phyloP scores from a whole-genome alignment of 37 sponge, comb jelly and placozoan species.

The Trichoplax adhaerens region DNA sequence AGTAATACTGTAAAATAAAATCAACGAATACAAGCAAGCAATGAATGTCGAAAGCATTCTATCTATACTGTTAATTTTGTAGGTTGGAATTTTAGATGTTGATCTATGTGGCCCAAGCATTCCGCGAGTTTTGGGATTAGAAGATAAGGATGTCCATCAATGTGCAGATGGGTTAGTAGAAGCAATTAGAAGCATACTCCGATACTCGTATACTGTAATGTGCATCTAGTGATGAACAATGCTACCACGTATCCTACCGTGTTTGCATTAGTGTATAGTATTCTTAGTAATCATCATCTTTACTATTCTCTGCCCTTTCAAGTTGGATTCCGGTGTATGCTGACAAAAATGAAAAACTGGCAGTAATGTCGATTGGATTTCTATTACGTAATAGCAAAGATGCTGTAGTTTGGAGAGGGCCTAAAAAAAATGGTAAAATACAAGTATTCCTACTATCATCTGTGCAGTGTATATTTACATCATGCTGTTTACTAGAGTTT shows the following conservation, averaged over 20 bases:
- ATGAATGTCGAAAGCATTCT: too few relatives aligned
- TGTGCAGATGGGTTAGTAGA: slow-evolving; percentile 18
- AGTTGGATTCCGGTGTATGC: slow-evolving; percentile 73
- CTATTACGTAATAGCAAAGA: slow-evolving; percentile 65
- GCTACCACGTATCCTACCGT: too few relatives aligned
- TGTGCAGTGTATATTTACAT: too few relatives aligned
- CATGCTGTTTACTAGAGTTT: too few relatives aligned
- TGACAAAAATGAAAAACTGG: slow-evolving; percentile 76
- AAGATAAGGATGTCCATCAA: slow-evolving; percentile 81
- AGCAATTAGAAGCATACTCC: too few relatives aligned
- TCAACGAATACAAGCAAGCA: too few relatives aligned
- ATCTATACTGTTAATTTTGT: background rate
- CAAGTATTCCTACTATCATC: background rate
- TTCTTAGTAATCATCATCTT: too few relatives aligned
- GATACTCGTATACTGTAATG: too few relatives aligned
- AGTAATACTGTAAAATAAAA: background rate
- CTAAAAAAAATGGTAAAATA: slow-evolving; percentile 89
- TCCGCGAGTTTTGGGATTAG: slow-evolving; percentile 77
- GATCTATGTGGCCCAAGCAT: slow-evolving; percentile 96
- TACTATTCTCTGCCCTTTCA: too few relatives aligned
- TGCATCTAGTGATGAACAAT: too few relatives aligned
- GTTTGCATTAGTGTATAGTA: too few relatives aligned
- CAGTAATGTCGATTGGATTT: slow-evolving; percentile 97
- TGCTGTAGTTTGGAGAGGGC: slow-evolving; percentile 99
- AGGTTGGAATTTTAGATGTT: slow-evolving; percentile 90